Conservation (phyloP, 2,888 invertebrate species). For the Keiferia lycopersicella region DNA sequence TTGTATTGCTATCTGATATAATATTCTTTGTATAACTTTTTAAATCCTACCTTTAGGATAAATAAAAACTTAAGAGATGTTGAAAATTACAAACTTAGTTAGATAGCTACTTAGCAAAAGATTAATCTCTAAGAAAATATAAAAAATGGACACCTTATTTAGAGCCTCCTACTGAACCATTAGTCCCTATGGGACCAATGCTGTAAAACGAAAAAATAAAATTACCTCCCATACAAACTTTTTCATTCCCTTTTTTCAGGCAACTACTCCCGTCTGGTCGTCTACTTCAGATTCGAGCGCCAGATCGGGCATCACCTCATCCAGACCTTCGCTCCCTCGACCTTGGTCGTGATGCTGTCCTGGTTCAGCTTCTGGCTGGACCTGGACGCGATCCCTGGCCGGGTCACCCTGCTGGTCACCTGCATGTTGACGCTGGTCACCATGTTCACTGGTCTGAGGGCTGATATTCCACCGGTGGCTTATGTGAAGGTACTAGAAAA, state of each 20-base stretch:
- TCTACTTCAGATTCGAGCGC: constrained; percentile 90
- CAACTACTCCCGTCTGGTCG: constrained; percentile 89
- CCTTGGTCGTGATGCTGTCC: constrained; percentile 90
- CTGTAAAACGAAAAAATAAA: too few species aligned
- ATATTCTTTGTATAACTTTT: too few species aligned
- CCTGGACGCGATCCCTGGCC: constrained; percentile 90
- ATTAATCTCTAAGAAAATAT: too few species aligned
- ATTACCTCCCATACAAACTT: too few species aligned
- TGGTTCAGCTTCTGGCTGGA: constrained; percentile 95
- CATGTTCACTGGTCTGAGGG: constrained; percentile 91
- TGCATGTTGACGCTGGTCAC: constrained; percentile 92
- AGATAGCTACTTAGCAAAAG: too few species aligned
- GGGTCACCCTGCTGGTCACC: constrained; percentile 90
- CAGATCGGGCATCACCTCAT: constrained; percentile 93
- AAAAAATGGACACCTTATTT: too few species aligned
- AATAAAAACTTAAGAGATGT: too few species aligned
- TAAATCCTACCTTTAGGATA: too few species aligned
- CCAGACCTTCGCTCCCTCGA: constrained; percentile 92
- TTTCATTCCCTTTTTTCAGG: constrained; percentile 64
- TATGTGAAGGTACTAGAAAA: constrained; percentile 92
- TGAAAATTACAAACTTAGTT: too few species aligned
- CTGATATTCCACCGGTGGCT: constrained; percentile 92
- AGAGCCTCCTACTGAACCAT: too few species aligned
- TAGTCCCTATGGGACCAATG: too few species aligned
- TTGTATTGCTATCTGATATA: too few species aligned